These are phyloP conservation scores for Spinus pinus DNA, from an alignment of 2,797 vertebrate genomes.

Conservation along the genomic window DNA sequence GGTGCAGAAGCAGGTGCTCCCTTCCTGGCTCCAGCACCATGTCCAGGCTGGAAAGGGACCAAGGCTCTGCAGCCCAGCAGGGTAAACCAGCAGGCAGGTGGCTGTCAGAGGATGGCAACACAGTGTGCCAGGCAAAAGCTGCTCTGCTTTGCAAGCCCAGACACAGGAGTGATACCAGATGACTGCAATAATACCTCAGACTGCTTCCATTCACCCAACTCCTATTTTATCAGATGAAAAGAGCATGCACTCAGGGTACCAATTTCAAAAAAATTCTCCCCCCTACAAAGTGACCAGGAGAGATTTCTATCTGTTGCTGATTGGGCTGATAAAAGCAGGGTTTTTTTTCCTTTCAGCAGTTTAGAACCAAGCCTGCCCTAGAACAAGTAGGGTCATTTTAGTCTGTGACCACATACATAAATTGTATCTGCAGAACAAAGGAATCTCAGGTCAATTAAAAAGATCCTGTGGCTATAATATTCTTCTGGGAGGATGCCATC, in stretches of 20 bases:
- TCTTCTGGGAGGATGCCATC: slow-evolving; percentile 51
- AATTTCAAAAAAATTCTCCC: background rate
- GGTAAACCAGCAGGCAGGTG: background rate
- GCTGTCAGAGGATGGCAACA: background rate
- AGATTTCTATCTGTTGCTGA: slow-evolving; percentile 23
- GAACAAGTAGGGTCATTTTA: slow-evolving; percentile 48
- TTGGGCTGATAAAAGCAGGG: background rate
- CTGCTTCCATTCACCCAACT: background rate
- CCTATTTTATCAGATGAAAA: background rate
- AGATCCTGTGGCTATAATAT: slow-evolving; percentile 58
- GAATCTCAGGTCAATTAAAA: slow-evolving; percentile 58
- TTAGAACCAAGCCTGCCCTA: background rate
- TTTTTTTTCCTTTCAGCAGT: slow-evolving; percentile 5
- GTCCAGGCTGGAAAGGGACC: background rate
- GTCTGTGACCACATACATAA: slow-evolving; percentile 40
- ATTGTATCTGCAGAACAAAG: slow-evolving; percentile 53
- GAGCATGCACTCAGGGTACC: background rate
- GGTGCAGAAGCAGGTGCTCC: background rate
- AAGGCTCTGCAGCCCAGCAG: background rate
- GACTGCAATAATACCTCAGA: background rate
- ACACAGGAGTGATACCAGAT: background rate
- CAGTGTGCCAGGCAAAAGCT: background rate
- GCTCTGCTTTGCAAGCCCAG: background rate
- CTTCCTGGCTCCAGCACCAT: rapidly evolving
- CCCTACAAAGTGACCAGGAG: background rate